A percentile compares a stretch with the other conserved stretches of the same genome.
Evolutionary conservation across 2,888 invertebrate species (phyloP).

Genomic region (Gastracanthus pulcherrimus): DNA sequence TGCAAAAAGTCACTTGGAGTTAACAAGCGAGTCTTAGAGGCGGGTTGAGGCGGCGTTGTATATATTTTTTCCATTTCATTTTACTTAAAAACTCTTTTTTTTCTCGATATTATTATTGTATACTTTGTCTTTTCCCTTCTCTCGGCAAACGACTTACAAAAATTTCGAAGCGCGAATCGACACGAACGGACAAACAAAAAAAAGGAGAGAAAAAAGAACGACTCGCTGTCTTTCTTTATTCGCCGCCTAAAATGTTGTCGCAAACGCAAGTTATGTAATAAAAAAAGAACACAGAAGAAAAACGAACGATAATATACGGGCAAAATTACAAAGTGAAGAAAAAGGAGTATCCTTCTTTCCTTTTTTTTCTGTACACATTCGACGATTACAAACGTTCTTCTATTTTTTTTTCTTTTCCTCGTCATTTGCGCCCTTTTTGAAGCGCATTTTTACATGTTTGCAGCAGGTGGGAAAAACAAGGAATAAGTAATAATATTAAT

Average conservation of each 20-base stretch:
- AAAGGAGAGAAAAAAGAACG: background rate
- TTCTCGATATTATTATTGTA: background rate
- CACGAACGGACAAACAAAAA: too few species aligned
- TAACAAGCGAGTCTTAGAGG: conserved; percentile 49
- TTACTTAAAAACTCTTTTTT: background rate
- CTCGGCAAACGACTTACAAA: background rate
- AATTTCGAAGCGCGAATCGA: too few species aligned
- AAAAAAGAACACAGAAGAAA: background rate
- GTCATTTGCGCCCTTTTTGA: too few species aligned
- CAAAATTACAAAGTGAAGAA: background rate
- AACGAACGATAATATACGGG: background rate
- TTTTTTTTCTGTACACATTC: conserved; percentile 3
- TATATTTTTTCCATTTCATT: background rate
- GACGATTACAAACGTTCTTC: too few species aligned
- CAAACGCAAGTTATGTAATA: too few species aligned
- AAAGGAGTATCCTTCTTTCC: conserved; percentile 5
- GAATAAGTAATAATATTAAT: background rate
- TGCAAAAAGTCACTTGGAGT: conserved; percentile 53
- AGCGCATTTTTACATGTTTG: conserved; percentile 2
- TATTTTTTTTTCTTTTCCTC: too few species aligned
- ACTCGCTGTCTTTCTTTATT: background rate
- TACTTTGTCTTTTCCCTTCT: background rate
- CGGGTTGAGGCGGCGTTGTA: conserved; percentile 36
- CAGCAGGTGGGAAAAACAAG: conserved; percentile 5
- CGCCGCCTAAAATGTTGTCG: background rate